A percentile compares a stretch with the other conserved stretches of the same genome.
Evolutionary conservation across 2,888 invertebrate species (phyloP).

Genomic region (Orthonevra nobilis): DNA sequence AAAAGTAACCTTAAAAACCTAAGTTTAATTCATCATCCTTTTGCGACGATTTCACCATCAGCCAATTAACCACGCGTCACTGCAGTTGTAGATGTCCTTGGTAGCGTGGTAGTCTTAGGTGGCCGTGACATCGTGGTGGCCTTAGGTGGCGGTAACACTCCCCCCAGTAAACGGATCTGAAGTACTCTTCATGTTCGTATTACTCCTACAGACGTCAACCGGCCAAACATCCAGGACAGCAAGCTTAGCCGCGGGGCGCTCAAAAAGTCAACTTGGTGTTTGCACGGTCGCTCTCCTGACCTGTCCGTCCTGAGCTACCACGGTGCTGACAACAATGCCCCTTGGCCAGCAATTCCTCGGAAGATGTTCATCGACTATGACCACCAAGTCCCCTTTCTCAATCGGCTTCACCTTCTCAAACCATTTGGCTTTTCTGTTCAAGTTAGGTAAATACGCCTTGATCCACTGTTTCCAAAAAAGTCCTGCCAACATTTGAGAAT

Average conservation of each 20-base stretch:
- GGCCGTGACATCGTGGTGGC: no score
- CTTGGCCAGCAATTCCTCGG: background rate
- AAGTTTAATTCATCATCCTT: no score
- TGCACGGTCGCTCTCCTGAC: background rate
- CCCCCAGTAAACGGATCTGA: no score
- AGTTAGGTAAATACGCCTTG: constrained; percentile 67
- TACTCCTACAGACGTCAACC: background rate
- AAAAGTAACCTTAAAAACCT: no score
- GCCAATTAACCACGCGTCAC: no score
- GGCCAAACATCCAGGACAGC: background rate
- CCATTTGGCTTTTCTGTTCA: constrained; percentile 64
- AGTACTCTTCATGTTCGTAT: background rate
- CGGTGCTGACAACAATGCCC: no score
- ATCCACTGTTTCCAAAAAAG: constrained; percentile 28
- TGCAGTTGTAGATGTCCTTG: no score
- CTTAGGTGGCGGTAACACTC: no score
- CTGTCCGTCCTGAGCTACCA: constrained; percentile 2
- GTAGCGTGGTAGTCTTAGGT: no score
- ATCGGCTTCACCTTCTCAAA: constrained; percentile 18
- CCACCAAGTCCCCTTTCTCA: constrained; percentile 32
- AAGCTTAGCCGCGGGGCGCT: constrained; percentile 1
- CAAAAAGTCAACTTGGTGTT: background rate
- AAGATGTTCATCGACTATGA: no score
- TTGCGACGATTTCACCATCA: no score
- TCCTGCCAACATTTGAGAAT: constrained; percentile 7